Evolutionary conservation across 1,140 invertebrate genomes (phyloP).

Genomic region (Pseudomyrmex sp.): DNA sequence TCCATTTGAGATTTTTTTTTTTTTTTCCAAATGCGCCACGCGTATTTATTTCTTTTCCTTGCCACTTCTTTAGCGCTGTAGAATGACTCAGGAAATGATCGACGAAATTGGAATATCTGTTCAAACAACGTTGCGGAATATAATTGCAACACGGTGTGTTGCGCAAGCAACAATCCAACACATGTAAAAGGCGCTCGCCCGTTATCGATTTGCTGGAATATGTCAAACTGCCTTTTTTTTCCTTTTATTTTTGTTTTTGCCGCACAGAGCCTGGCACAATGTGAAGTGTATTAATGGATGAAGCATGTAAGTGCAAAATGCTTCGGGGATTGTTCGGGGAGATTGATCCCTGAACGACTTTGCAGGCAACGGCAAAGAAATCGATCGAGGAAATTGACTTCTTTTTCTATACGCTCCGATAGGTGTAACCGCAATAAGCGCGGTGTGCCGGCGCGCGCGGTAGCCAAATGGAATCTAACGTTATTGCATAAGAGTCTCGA

Average conservation of each 20-base stretch:
- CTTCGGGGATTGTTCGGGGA: conserved; percentile 41
- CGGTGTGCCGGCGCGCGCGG: conserved; percentile 23
- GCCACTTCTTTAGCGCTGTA: conserved; percentile 1
- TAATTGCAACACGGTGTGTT: conserved; percentile 48
- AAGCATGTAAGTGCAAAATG: conserved; percentile 54
- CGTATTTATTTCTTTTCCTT: no score
- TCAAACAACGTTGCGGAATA: conserved; percentile 27
- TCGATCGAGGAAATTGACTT: conserved; percentile 54
- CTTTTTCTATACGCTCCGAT: conserved; percentile 50
- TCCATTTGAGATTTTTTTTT: not conserved
- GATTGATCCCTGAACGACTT: conserved; percentile 46
- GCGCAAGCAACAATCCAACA: not conserved
- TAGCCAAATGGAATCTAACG: conserved; percentile 48
- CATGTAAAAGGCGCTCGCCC: conserved; percentile 30
- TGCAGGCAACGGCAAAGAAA: conserved; percentile 22
- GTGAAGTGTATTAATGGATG: conserved; percentile 54
- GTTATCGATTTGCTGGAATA: conserved; percentile 51
- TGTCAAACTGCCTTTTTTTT: conserved; percentile 34
- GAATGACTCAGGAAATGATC: conserved; percentile 44
- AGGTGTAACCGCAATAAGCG: conserved; percentile 38
- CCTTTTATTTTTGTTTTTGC: not conserved
- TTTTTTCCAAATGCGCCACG: not conserved
- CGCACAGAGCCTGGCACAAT: not conserved
- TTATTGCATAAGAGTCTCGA: conserved; percentile 40
- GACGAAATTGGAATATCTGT: conserved; percentile 44